Evolutionary conservation across 2,113 vertebrate species (phyloP), one percentile per base, ranked within the genome.

Genomic region (Hemichromis elongatus): DNA sequence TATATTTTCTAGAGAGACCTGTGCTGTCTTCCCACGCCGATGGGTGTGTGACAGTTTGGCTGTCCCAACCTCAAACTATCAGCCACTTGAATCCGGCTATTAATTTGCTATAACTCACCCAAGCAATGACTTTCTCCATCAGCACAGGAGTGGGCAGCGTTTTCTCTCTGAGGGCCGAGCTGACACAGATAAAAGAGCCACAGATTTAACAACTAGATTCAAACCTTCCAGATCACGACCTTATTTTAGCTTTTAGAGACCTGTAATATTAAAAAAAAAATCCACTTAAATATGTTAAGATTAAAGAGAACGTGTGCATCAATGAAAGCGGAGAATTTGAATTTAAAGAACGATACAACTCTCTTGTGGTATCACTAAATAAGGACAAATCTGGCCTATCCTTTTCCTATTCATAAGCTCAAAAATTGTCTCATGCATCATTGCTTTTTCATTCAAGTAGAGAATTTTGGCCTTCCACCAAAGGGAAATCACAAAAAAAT

Each of bases 21-120:
- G 63, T 45, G 57, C 18, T 55, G 40, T 26, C 59, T 77, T 50
- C 70, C 75, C 88, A 54, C 28, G 81, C 52, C n/a, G 86, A 89
- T 84, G 90, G 86, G 88, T 73, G 86, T 82, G 73, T 86, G 80
- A 84, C 85, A 80, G 86, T 19, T 53, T 14, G 33, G 12, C 21
- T 16, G 5, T 14, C 9, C 80, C 11, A 12, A 30, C 42, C 28
- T 54, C 57, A 28, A 28, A 52, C 40, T 28, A 33, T 42, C 5
- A 50, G 10, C 18, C 59, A 11, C 54, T 28, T 55, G 9, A n/a
- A 35, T 42, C 4, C 6, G 24, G 24, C 30, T 80, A 37, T 59
- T 53, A 80, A 80, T n/a, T 0, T 4, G 30, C 16, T 55, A 19
- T 42, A 28, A 53, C 59, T 84, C 75, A 5, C 19, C 50, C 50